Conservation (phyloP, 2,888 invertebrate genomes). For the Metopia argyrocephala region DNA sequence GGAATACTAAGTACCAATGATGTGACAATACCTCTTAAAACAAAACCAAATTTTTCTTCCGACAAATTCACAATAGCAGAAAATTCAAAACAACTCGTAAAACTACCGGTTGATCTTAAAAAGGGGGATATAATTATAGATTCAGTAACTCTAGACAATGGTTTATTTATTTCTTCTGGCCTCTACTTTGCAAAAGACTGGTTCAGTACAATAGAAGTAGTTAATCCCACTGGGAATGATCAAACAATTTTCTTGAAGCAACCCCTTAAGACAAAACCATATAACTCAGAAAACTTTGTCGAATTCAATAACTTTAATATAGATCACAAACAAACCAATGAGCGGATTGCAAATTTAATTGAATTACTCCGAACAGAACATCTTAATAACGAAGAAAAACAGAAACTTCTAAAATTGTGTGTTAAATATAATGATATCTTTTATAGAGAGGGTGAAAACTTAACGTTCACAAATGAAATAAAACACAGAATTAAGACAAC, state of each 20-base stretch:
- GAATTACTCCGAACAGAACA: slow-evolving; percentile 17
- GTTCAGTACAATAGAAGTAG: too few species aligned
- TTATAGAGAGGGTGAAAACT: neutral
- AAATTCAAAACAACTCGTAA: neutral
- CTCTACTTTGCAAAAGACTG: neutral
- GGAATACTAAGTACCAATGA: neutral
- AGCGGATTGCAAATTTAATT: neutral
- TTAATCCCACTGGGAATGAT: neutral
- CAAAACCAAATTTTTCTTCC: slow-evolving; percentile 4
- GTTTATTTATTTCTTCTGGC: slow-evolving; percentile 6
- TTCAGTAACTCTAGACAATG: neutral
- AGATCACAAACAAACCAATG: neutral
- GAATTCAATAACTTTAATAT: slow-evolving; percentile 14
- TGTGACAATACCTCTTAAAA: slow-evolving; percentile 5
- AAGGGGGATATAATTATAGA: slow-evolving; percentile 10
- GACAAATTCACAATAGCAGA: neutral
- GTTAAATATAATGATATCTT: slow-evolving; percentile 16
- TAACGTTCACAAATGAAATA: slow-evolving; percentile 7
- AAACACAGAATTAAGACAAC: slow-evolving; percentile 10
- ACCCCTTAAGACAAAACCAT: slow-evolving; percentile 10
- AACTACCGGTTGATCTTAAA: neutral
- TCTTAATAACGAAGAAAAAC: slow-evolving; percentile 29
- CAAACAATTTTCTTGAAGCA: slow-evolving; percentile 8
- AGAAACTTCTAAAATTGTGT: slow-evolving; percentile 8
- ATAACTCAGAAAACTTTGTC: neutral